Base-by-base conservation (phyloP, 2,113 vertebrate genomes). In the Ceyx cyanopectus region DNA sequence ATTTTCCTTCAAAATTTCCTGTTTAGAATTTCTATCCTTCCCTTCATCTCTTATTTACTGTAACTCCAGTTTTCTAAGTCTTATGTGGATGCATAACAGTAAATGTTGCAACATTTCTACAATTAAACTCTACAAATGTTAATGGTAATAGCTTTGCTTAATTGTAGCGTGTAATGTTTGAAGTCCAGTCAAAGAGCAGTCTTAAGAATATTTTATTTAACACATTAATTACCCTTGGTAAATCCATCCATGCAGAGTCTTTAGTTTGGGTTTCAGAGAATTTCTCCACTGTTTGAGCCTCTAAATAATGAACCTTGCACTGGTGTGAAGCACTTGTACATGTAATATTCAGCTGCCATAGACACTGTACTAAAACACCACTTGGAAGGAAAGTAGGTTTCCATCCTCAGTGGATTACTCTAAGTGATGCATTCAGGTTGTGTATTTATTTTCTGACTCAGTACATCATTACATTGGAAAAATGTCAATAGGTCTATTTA, bases 41-140 rank as follows among this genome's bases (percentile, higher is more conserved):
- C 2, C 5, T 46, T 74, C 16, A 19, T 67, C 8, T 72, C 5
- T 54, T 48, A 43, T 45, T 83, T 48, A 37, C 12, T 15, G 1
- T 40, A 10, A 57, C 8, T 75, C 6, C 20, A 11, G 3, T 77
- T 81, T 82, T 4, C 15, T 50, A 23, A 68, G 8, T 34, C 15
- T 54, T 50, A 22, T 2, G 1, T 62, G 10, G 1, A 1, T 30
- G 2, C 5, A 17, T 41, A 74, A 58, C 3, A 80, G 9, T 27
- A 69, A 73, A 34, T 14, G 3, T 23, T 85, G 4, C 12, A 87
- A 2, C 6, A 62, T 80, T 85, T 80, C 8, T 67, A 14, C 9
- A n/a, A 19, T 19, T 80, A 40, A 61, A 43, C 10, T 63, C 32
- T 57, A 23, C 11, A 85, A 72, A 62, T 12, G 4, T 66, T 74